phyloP scores from a whole-genome alignment of 1,140 invertebrate genomes.

The Aporrectodea caliginosa region DNA sequence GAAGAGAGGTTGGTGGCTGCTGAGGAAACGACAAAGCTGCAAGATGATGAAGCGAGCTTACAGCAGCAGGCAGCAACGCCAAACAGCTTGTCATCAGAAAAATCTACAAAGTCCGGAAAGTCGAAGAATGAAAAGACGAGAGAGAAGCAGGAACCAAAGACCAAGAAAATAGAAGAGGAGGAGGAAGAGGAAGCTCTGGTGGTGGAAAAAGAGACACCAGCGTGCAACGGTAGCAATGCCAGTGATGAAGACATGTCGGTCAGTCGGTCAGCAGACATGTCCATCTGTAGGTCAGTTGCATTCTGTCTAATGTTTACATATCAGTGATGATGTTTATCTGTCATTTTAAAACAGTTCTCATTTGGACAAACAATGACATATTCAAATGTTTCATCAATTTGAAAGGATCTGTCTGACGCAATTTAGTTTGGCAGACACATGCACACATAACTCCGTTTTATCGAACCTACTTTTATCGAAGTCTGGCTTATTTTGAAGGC shows the following conservation, averaged over 20 bases:
- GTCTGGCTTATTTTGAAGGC: no score
- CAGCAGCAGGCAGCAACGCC: conserved; percentile 24
- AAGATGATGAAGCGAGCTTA: conserved; percentile 31
- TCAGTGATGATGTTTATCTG: no score
- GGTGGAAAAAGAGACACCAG: not conserved
- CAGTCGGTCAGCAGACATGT: not conserved
- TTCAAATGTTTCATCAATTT: no score
- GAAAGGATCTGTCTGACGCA: no score
- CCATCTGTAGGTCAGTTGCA: not conserved
- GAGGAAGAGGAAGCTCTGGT: not conserved
- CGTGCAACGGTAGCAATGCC: not conserved
- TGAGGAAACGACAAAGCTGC: conserved; percentile 14
- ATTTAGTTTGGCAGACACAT: no score
- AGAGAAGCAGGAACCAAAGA: conserved; percentile 31
- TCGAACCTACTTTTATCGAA: no score
- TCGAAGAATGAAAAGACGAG: not conserved
- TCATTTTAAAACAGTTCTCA: no score
- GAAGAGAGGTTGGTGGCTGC: not conserved
- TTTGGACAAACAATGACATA: no score
- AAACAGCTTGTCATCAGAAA: conserved; percentile 27
- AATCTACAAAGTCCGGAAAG: not conserved
- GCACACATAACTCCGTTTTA: no score
- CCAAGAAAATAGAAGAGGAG: conserved; percentile 27
- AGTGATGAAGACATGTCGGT: not conserved
- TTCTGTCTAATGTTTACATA: no score